Conservation (phyloP, 1,140 invertebrate genomes). For the Cataglyphis hispanica region DNA sequence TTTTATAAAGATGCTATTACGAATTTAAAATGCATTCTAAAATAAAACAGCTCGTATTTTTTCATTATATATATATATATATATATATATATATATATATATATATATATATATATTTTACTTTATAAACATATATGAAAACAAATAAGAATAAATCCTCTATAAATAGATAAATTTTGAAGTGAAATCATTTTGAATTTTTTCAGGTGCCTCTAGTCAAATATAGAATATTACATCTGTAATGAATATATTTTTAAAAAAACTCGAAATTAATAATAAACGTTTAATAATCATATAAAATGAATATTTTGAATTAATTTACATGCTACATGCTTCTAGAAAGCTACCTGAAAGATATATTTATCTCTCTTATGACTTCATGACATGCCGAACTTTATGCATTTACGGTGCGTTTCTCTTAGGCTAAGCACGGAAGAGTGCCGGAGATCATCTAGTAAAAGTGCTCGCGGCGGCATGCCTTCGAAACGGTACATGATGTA, state of each 20-base stretch:
- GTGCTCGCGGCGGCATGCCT: constrained; percentile 35
- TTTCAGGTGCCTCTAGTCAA: background rate
- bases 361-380: background rate
- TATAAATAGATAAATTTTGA: background rate
- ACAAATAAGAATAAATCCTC: background rate
- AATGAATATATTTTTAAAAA: background rate
- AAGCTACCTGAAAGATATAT: background rate
- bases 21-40: background rate
- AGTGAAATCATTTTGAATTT: background rate
- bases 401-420: constrained; percentile 36
- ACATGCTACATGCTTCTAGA: background rate
- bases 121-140: background rate
- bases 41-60: background rate
- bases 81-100: too few relatives aligned
- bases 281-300: background rate
- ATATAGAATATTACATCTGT: constrained; percentile 1
- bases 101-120: too few relatives aligned
- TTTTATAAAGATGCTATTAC: background rate
- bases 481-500: constrained; percentile 72
- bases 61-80: background rate
- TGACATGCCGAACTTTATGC: background rate
- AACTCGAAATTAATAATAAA: background rate
- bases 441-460: constrained; percentile 54
- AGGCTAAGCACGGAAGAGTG: background rate
- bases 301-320: background rate